A percentile compares a stretch with the other conserved stretches of the same genome.
Evolutionary conservation across 2,797 vertebrate genomes (phyloP).

Genomic region (Astyanax mexicanus): DNA sequence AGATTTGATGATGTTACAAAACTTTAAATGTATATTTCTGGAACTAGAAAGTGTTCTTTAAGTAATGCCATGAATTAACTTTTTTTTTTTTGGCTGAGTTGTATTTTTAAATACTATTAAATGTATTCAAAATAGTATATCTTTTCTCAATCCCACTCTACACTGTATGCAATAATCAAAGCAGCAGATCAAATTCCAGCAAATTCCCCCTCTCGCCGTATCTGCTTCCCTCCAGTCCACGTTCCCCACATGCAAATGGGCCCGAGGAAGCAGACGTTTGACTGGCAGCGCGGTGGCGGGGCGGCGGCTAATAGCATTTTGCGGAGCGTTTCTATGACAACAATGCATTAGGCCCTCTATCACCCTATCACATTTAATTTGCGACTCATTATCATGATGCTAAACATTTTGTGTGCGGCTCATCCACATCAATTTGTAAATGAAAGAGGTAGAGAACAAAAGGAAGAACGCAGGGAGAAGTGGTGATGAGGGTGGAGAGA

Average conservation of each 20-base stretch:
- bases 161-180: background rate
- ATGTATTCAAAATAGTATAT: too few species aligned
- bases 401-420: slow-evolving; percentile 36
- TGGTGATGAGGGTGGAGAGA: slow-evolving; percentile 31
- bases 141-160: too few species aligned
- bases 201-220: slow-evolving; percentile 16
- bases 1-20: too few species aligned
- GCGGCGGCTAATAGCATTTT: slow-evolving; percentile 36
- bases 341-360: slow-evolving; percentile 43
- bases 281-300: slow-evolving; percentile 36
- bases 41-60: too few species aligned
- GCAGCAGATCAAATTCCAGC: background rate
- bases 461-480: slow-evolving; percentile 40
- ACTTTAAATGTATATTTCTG: too few species aligned
- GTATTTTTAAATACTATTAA: too few species aligned
- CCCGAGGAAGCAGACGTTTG: slow-evolving; percentile 20
- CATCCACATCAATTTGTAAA: slow-evolving; percentile 48
- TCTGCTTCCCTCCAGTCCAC: slow-evolving; percentile 11
- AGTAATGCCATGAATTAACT: too few species aligned
- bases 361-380: slow-evolving; percentile 49
- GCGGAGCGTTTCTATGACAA: slow-evolving; percentile 41
- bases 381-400: slow-evolving; percentile 52
- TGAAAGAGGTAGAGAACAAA: slow-evolving; percentile 48
- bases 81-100: too few species aligned
- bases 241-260: slow-evolving; percentile 35